Evolutionary conservation across 2,113 vertebrate genomes (phyloP), one percentile per base, ranked within the genome.

Genomic region (Aegithalos caudatus): DNA sequence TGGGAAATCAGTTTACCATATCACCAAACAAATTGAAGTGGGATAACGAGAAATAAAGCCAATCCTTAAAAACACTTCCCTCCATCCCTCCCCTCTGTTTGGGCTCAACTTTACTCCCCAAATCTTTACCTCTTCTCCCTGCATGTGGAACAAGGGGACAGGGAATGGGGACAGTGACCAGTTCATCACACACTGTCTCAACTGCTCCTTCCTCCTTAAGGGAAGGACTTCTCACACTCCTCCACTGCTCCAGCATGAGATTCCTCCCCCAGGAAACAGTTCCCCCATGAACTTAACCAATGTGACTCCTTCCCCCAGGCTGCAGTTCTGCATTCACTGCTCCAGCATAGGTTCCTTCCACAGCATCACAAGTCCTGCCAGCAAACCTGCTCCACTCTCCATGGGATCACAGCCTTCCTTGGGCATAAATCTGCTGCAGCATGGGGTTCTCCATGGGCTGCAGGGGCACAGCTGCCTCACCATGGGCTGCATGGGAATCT

Each of bases 151-250:
- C 7, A 61, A 16, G 19, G 18, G 48, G 8, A 60, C 42, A 29
- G 10, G 35, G 23, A 74, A 50, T 27, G 23, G 37, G 13, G 33
- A 54, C 0, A 44, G 16, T 0, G 0, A 66, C n/a, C 54, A 62
- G 20, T 4, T 81, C 33, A 12, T 47, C 28, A n/a, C 4, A 48
- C 4, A 4, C 3, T 37, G 17, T 64, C 83, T 70, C 18, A 40
- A 40, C 11, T 20, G 15, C 22, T 53, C 29, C 29, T 50, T 69
- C 31, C 20, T 71, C 50, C 28, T 27, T 37, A 38, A 24, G 14
- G 8, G 28, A 42, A 76, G 50, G 40, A 66, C 40, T 67, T 47
- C 35, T 56, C 48, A 48, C 9, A 29, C 9, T 29, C 82, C 15
- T 44, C 11, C 22, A 3, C 35, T 56, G 15, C 48, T 62, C 33